Evolutionary conservation across 2,113 vertebrate genomes (phyloP), one percentile per base, ranked within the genome.

Genomic region (Periophthalmus modestus): DNA sequence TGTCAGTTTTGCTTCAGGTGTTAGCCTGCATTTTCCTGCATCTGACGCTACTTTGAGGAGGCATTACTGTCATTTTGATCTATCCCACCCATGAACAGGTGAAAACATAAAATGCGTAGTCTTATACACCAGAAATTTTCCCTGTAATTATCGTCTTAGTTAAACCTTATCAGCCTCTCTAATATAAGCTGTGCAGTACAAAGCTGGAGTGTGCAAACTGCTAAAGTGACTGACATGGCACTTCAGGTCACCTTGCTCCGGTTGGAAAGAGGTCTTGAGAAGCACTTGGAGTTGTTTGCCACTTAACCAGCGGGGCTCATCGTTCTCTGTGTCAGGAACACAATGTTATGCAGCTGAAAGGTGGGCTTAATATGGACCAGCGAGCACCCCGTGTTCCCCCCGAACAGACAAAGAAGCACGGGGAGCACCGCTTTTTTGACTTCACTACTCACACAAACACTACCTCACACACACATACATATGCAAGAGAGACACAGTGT

Each of bases 221-320:
- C 66, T 52, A n/a, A 73, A 74, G 80, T 69, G 78, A 68, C 69
- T 78, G 79, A 82, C 74, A 66, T 76, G 77, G 81, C 75, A 69
- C 69, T 43, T 34, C 10, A 74, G 85, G 89, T 89, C 89, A 86
- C 82, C 82, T 84, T 84, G 82, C 78, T 83, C 81, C 77, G 12
- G 63, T 73, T n/a, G 66, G 28, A 71, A 54, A 62, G 66, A 72
- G 77, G 69, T 75, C 77, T 68, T 78, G 80, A 80, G 75, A 68
- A 80, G 83, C 62, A 68, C 76, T 81, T 75, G 69, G 28, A 74
- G 74, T 79, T 70, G 24, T 73, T 76, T 82, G 83, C 73, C 74
- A 43, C n/a, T 68, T 66, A 71, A 82, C 78, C 75, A 71, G 33
- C 34, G 73, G 73, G 58, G 62, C 81, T 84, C 72, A 7, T 69